Evolutionary conservation across 2,113 vertebrate species (phyloP).

Genomic region (Chaetorhynchus papuensis): DNA sequence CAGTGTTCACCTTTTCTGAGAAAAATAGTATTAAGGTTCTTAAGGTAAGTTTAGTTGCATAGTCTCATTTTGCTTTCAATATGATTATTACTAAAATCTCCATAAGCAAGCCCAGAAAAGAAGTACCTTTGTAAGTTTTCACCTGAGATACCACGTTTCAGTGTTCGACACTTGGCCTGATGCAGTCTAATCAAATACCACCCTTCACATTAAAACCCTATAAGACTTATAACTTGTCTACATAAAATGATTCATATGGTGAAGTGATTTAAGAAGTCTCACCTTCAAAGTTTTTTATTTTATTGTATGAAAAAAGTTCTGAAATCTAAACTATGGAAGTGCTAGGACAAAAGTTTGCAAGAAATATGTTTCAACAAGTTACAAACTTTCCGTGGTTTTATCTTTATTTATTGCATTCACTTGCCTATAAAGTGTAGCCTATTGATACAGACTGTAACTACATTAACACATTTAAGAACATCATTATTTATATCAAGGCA

Average conservation of each 20-base stretch:
- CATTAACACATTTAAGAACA: background rate
- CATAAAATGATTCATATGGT: background rate
- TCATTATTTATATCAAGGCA: background rate
- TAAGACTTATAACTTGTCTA: background rate
- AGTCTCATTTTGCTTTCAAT: background rate
- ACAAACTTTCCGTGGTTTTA: accelerated
- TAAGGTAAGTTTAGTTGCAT: background rate
- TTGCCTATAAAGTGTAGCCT: accelerated
- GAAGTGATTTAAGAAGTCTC: background rate
- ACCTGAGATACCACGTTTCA: background rate
- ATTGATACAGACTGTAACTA: background rate
- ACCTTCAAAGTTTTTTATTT: background rate
- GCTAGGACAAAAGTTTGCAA: background rate
- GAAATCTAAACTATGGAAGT: background rate
- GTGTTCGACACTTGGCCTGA: background rate
- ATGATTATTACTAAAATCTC: background rate
- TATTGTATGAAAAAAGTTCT: background rate
- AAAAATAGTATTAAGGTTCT: background rate
- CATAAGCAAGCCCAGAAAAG: background rate
- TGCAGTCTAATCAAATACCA: background rate
- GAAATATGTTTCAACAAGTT: accelerated
- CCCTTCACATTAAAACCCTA: background rate
- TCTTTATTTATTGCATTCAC: background rate
- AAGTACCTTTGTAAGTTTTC: background rate
- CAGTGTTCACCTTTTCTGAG: background rate